phyloP scores from a whole-genome alignment of 2,888 invertebrate species.

The Hemaris fuciformis region DNA sequence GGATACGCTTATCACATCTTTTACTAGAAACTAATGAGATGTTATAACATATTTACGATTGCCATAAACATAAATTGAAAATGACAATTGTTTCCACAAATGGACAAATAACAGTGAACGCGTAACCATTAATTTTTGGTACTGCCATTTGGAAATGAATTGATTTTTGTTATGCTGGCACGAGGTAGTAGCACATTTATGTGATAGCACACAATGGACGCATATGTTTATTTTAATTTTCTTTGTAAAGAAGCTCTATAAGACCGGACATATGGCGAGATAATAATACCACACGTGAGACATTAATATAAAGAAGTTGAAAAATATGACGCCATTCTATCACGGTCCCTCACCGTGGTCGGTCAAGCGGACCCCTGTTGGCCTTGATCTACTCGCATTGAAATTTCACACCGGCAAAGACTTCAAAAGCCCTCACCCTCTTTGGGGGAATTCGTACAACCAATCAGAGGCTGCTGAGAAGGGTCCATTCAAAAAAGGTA shows the following conservation, averaged over 20 bases:
- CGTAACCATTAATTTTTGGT: not conserved
- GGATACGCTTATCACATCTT: slow-evolving; percentile 4
- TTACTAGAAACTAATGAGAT: not conserved
- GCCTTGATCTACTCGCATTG: not conserved
- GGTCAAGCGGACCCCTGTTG: not conserved
- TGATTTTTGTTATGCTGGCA: not conserved
- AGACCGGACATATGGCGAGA: too few relatives aligned
- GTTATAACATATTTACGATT: not conserved
- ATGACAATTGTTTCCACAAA: not conserved
- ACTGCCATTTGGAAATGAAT: not conserved
- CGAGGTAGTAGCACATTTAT: not conserved
- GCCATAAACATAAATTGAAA: not conserved
- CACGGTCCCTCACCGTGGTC: not conserved
- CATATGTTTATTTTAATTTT: too few relatives aligned
- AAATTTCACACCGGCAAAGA: not conserved
- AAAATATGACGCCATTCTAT: not conserved
- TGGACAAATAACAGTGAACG: not conserved
- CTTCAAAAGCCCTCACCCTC: not conserved
- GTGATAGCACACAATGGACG: too few relatives aligned
- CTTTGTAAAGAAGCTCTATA: too few relatives aligned
- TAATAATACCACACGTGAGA: too few relatives aligned
- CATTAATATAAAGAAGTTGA: too few relatives aligned
- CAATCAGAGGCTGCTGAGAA: not conserved
- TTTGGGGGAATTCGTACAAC: not conserved
- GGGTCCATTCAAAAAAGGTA: not conserved